phyloP scores from a whole-genome alignment of 2,113 vertebrate genomes.

The Notothenia coriiceps region DNA sequence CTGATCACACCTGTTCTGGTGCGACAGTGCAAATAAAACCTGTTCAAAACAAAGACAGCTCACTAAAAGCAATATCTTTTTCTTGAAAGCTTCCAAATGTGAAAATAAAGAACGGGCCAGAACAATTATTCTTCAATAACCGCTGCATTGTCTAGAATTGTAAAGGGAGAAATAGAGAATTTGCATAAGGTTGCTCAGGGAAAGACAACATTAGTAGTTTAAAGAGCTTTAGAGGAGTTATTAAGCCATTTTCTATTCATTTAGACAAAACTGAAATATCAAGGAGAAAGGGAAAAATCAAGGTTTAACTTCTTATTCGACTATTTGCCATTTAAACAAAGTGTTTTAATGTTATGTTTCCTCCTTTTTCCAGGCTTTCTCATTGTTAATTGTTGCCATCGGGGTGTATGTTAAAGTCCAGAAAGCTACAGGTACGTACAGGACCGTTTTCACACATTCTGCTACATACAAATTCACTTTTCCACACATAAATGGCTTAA shows the following conservation, averaged over 20 bases:
- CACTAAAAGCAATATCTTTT: background rate
- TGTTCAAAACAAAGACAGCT: background rate
- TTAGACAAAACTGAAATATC: background rate
- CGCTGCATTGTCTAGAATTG: background rate
- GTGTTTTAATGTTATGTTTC: background rate
- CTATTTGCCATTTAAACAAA: too few relatives aligned
- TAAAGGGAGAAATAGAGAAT: background rate
- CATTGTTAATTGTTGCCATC: constrained; percentile 84
- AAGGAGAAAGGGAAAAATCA: background rate
- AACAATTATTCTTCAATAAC: background rate
- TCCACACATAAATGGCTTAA: background rate
- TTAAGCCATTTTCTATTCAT: background rate
- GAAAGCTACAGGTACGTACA: constrained; percentile 82
- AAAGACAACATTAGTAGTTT: background rate
- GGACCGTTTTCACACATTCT: background rate
- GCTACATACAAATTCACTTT: background rate
- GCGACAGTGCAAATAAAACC: background rate
- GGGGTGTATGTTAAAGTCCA: constrained; percentile 84
- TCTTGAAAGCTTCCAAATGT: background rate
- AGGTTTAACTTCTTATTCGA: background rate
- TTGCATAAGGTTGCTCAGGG: background rate
- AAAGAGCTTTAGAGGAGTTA: background rate
- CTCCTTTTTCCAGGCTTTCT: constrained; percentile 76
- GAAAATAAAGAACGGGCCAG: background rate
- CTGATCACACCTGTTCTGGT: constrained; percentile 16